Conservation (phyloP, 2,797 vertebrate species). For the Ctenosaura bakeri region DNA sequence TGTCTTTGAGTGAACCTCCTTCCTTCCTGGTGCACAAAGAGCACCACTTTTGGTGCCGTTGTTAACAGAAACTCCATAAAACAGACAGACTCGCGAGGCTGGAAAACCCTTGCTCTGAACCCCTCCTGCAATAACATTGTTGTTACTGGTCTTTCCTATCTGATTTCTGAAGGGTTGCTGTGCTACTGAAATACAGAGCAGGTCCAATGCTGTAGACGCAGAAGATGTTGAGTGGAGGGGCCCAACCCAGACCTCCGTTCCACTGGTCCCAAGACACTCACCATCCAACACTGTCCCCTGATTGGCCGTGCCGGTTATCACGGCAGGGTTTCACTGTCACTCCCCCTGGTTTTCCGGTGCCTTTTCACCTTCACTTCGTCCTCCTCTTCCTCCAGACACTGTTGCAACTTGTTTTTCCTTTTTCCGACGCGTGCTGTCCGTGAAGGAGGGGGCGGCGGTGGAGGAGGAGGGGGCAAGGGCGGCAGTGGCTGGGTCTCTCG, state of each 20-base stretch:
- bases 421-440: constrained; percentile 75
- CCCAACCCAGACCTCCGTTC: constrained; percentile 34
- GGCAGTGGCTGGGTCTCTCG: constrained; percentile 78
- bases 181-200: constrained; percentile 59
- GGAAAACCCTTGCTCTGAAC: constrained; percentile 11
- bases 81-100: constrained; percentile 49
- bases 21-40: constrained; percentile 47
- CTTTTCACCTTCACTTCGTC: constrained; percentile 84
- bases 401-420: constrained; percentile 78
- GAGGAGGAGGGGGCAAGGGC: constrained; percentile 50
- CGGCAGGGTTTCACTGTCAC: constrained; percentile 82
- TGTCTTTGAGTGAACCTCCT: constrained; percentile 34
- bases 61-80: constrained; percentile 59
- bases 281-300: neutral
- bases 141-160: constrained; percentile 47
- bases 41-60: constrained; percentile 35
- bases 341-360: constrained; percentile 86
- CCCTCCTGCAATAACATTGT: constrained; percentile 51
- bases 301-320: constrained; percentile 58
- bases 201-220: constrained; percentile 60
- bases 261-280: constrained; percentile 41
- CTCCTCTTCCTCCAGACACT: constrained; percentile 74
- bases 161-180: constrained; percentile 48
- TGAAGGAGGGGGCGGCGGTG: constrained; percentile 60
- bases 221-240: constrained; percentile 22